Evolutionary conservation across 2,113 vertebrate genomes (phyloP), one percentile per base, ranked within the genome.

Genomic region (Myrmophylax atrothorax): DNA sequence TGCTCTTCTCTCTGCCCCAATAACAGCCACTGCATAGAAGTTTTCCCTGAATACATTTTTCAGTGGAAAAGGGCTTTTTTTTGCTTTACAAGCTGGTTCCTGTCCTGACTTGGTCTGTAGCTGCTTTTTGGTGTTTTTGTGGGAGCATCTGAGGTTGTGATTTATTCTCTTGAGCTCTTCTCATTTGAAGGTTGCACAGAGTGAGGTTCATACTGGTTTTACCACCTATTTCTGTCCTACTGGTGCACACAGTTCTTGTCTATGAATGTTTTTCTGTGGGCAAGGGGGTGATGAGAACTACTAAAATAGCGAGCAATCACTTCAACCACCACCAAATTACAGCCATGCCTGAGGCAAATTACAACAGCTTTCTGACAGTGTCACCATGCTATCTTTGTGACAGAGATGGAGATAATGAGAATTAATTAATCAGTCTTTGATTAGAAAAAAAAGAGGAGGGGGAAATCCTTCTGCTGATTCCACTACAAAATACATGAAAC

Each of bases 381-480:
- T 96, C 93, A 94, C 90, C 77, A 46, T 55, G 80, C 79, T 96
- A 94, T 96, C 93, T 93, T 89, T 95, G 92, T 92, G 94, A 94
- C 94, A 69, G 92, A 95, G 96, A 92, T 84, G 70, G 94, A 97
- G 96, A 96, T 94, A 94, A 94, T 93, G 83, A 96, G 92, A 97
- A 97, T 95, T 96, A 97, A 96, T 97, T 96, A 94, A 97, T 97
- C 94, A 79, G 85, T 64, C 86, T 89, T 94, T 96, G 94, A 96
- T 96, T 97, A 93, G 74, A 88, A 86, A 77, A 75, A 86, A 89
- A 86, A 88, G 52, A 50, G 64, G 66, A 49, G 92, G 69, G 76
- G 77, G 38, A 75, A 93, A 93, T 76, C 53, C 35, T 93, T 81
- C 33, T 86, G 46, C 73, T 87, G 44, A 62, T 90, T 89, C 76